Conservation (phyloP, 2,888 invertebrate species). For the Heliconius aoede region DNA sequence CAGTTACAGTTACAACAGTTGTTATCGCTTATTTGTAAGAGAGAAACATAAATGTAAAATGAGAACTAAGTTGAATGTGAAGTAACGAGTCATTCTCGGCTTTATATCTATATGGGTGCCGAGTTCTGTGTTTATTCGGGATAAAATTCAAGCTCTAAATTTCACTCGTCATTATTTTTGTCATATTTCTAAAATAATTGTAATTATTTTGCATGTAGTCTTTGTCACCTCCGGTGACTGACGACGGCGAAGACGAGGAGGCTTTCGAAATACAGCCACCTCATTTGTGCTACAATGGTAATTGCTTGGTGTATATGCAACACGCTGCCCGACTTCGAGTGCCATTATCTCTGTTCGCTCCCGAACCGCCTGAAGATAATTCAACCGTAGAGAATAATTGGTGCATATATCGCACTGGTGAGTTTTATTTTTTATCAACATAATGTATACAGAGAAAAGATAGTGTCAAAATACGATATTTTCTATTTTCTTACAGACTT, state of each 20-base stretch:
- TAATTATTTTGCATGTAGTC: conserved; percentile 41
- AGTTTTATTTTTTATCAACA: conserved; percentile 34
- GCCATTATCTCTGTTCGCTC: conserved; percentile 68
- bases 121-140: too few species aligned
- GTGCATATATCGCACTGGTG: conserved; percentile 85
- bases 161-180: too few species aligned
- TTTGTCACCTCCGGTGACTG: conserved; percentile 46
- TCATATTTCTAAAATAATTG: background rate
- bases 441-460: background rate
- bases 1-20: background rate
- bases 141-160: too few species aligned
- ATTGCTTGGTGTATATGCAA: conserved; percentile 75
- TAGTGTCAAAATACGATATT: background rate
- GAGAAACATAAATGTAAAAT: too few species aligned
- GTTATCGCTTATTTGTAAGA: too few species aligned
- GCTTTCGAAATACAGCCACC: conserved; percentile 70
- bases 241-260: conserved; percentile 63
- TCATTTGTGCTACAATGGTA: conserved; percentile 73
- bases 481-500: background rate
- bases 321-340: conserved; percentile 67
- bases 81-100: too few species aligned
- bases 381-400: conserved; percentile 76
- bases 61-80: too few species aligned
- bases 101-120: too few species aligned
- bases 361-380: conserved; percentile 63